phyloP scores from a whole-genome alignment of 2,888 invertebrate species.

The Disparrhopalites patrizii region DNA sequence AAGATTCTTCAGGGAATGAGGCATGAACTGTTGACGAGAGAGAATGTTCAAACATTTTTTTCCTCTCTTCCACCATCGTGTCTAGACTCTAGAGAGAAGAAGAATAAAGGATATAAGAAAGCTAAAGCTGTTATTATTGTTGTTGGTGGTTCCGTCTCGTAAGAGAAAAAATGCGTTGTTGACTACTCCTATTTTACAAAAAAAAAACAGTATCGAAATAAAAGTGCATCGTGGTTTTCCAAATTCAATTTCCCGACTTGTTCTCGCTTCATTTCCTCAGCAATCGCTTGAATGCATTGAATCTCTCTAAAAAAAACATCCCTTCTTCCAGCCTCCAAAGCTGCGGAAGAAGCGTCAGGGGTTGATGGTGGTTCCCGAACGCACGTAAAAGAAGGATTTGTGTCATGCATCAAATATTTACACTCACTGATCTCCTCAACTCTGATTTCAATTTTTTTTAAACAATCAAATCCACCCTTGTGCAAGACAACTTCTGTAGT shows the following conservation, averaged over 20 bases:
- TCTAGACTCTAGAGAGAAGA: no score
- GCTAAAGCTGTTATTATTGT: no score
- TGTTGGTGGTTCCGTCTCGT: no score
- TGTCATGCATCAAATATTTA: slow-evolving; percentile 27
- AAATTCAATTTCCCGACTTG: slow-evolving; percentile 37
- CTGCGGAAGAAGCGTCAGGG: no score
- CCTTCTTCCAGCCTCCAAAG: background rate
- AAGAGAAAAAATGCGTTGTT: background rate
- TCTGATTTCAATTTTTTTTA: slow-evolving; percentile 28
- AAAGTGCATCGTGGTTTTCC: slow-evolving; percentile 21
- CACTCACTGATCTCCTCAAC: slow-evolving; percentile 26
- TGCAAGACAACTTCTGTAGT: no score
- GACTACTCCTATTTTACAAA: slow-evolving; percentile 5
- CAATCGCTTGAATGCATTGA: slow-evolving; percentile 18
- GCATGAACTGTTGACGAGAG: slow-evolving; percentile 22
- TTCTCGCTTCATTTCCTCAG: slow-evolving; percentile 37
- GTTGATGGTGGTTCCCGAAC: no score
- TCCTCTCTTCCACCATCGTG: background rate
- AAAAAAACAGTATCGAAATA: slow-evolving; percentile 28
- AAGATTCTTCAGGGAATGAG: slow-evolving; percentile 13
- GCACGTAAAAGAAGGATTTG: slow-evolving; percentile 27
- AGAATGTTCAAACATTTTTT: slow-evolving; percentile 19
- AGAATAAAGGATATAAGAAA: no score
- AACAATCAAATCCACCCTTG: slow-evolving; percentile 18
- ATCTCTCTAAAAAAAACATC: slow-evolving; percentile 17